A percentile compares a stretch with the other conserved stretches of the same genome.
These are phyloP conservation scores for Antheraea mylitta DNA, from an alignment of 1,140 invertebrate genomes.

Conservation along the genomic window DNA sequence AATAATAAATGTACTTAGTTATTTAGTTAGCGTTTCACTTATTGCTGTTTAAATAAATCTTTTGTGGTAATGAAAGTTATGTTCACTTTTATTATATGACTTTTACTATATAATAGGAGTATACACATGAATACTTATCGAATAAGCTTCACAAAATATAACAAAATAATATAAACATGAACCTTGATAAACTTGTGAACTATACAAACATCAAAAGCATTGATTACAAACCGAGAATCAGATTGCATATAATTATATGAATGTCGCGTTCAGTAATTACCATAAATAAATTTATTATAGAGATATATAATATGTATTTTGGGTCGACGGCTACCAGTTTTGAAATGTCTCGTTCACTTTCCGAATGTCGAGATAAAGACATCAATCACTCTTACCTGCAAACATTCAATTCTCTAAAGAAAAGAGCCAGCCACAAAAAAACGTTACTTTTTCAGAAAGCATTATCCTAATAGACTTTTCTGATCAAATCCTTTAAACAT, in stretches of 20 bases:
- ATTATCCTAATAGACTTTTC: constrained; percentile 32
- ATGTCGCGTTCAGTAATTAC: background rate
- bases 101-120: no score
- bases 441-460: constrained; percentile 36
- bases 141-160: no score
- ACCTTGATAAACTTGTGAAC: no score
- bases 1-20: no score
- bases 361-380: constrained; percentile 50
- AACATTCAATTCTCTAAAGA: constrained; percentile 53
- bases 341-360: constrained; percentile 47
- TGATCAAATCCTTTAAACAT: constrained; percentile 24
- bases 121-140: no score
- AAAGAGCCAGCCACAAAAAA: constrained; percentile 43
- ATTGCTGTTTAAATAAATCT: no score
- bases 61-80: no score
- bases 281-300: background rate
- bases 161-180: no score
- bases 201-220: no score
- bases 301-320: background rate
- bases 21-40: no score
- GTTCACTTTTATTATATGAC: no score
- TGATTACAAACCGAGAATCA: background rate
- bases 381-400: constrained; percentile 57
- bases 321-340: constrained; percentile 29
- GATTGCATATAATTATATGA: background rate